phyloP scores from a whole-genome alignment of 2,113 vertebrate genomes.

The Rutilus rutilus region DNA sequence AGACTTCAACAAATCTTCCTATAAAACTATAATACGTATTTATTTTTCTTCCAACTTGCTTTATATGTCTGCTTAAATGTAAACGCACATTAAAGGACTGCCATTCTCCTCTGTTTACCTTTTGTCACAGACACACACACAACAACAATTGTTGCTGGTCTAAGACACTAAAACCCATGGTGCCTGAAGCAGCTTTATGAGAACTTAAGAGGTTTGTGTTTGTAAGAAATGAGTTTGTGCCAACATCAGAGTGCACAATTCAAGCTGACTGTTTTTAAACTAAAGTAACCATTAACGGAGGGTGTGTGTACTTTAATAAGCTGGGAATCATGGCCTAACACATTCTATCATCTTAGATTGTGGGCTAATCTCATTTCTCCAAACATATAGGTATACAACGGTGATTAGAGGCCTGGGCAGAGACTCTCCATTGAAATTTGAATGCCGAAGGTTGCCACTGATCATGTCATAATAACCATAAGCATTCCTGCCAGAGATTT shows the following conservation, averaged over 20 bases:
- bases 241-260: background rate
- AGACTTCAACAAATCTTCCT: background rate
- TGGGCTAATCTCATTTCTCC: background rate
- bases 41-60: background rate
- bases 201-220: background rate
- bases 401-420: background rate
- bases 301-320: background rate
- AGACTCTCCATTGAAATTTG: background rate
- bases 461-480: conserved; percentile 32
- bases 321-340: background rate
- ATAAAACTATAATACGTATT: background rate
- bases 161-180: no score
- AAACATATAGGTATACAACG: background rate
- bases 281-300: background rate
- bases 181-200: background rate
- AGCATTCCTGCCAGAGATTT: conserved; percentile 37
- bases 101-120: background rate
- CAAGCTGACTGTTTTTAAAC: background rate
- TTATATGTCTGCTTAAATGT: background rate
- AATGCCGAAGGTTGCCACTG: conserved; percentile 23
- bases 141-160: background rate
- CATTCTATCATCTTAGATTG: background rate
- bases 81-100: background rate
- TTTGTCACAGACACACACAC: background rate
- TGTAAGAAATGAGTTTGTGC: background rate